A percentile compares a stretch with the other conserved stretches of the same genome.
Conservation (phyloP, 2,113 vertebrate species). For the Nyctibius bracteatus region DNA sequence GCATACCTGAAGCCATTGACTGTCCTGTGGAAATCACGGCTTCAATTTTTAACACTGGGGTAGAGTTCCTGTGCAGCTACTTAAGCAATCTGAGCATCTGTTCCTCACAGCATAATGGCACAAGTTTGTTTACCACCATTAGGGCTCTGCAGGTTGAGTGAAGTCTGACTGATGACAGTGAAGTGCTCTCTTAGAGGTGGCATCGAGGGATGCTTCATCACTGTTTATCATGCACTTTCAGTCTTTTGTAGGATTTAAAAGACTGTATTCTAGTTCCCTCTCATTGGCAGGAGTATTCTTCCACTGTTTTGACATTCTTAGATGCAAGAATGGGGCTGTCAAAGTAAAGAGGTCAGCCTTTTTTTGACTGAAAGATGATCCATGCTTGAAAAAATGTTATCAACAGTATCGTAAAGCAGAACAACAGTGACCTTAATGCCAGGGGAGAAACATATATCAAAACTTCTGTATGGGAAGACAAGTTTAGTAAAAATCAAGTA, state of each 20-base stretch:
- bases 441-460: neutral
- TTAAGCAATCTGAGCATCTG: neutral
- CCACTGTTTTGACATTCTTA: neutral
- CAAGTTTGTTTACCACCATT: neutral
- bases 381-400: neutral
- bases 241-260: neutral
- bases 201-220: neutral
- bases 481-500: neutral
- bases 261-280: neutral
- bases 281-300: neutral
- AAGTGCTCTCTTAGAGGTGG: neutral
- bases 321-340: neutral
- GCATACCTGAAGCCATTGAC: neutral
- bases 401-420: neutral
- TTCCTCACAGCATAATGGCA: neutral
- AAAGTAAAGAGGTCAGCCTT: neutral
- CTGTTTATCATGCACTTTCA: neutral
- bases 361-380: neutral
- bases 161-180: neutral
- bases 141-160: neutral
- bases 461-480: neutral
- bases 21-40: neutral
- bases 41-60: neutral
- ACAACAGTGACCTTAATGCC: neutral
- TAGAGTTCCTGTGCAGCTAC: neutral